Evolutionary conservation across 2,888 invertebrate species (phyloP), one percentile per base, ranked within the genome.

Genomic region (Hypomecis atomaria): DNA sequence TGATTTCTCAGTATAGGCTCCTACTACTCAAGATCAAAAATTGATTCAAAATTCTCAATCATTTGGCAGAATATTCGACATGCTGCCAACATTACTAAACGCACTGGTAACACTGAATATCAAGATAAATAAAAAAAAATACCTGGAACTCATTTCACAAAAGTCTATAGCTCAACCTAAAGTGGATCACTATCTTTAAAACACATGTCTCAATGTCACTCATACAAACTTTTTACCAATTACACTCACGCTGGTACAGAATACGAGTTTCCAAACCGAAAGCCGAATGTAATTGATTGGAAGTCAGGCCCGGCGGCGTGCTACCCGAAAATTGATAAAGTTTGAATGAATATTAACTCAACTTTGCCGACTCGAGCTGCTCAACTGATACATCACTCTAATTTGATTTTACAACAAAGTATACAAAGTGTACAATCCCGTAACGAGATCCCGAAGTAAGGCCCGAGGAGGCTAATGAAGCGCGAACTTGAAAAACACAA

Each of bases 321-420:
- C 70, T 68, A 67, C 69, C 74, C 75, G 76, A 81, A 81, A 81
- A 81, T 81, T 81, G 82, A 81, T 79, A 81, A 81, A 81, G 81
- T 81, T 81, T 76, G 69, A 71, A 76, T 77, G 81, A 78, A 81
- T 81, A 78, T 75, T 81, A 75, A 71, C 74, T 68, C 70, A 69
- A 70, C 65, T 70, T 73, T 59, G 62, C 45, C 37, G 65, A 66
- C 65, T 67, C 65, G 61, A 62, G 61, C 71, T 62, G 69, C 59
- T 62, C 38, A 65, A 73, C 68, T 75, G 75, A 72, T 74, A 76
- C 69, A 73, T 72, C 63, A 75, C 70, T 73, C 69, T 74, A 75
- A 77, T 78, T 75, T 73, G 71, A 76, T 77, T 71, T 71, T 62
- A 69, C 69, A 67, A 70, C 66, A 70, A 67, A 71, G 68, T 70